These are phyloP conservation scores for Stramonita haemastoma DNA, from an alignment of 2,888 invertebrate species.

Conservation along the genomic window DNA sequence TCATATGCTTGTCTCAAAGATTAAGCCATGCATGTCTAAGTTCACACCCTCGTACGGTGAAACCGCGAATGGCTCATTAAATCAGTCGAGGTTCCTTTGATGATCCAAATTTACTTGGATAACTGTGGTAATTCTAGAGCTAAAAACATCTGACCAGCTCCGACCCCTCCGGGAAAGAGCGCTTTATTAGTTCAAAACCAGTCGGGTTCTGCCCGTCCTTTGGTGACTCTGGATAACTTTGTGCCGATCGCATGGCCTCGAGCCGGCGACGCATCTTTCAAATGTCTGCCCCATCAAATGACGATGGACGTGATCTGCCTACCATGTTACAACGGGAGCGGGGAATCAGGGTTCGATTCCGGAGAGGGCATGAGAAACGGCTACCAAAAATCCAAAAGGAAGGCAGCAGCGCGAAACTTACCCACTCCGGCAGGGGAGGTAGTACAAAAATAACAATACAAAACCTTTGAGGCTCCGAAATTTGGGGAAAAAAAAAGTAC, in stretches of 20 bases:
- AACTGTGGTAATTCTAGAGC: background rate
- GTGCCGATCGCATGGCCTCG: conserved; percentile 75
- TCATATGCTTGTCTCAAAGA: too few species aligned
- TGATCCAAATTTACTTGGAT: background rate
- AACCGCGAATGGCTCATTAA: too few species aligned
- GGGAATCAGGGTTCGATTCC: conserved; percentile 82
- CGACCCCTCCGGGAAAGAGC: background rate
- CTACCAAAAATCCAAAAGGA: conserved; percentile 84
- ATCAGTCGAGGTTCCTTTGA: background rate
- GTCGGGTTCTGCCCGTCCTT: background rate
- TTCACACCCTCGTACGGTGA: too few species aligned
- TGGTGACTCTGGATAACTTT: conserved; percentile 76
- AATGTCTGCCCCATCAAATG: conserved; percentile 82
- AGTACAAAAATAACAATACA: too few species aligned
- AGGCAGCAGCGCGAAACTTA: conserved; percentile 83
- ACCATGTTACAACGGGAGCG: conserved; percentile 85
- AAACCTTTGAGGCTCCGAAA: too few species aligned
- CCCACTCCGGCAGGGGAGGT: conserved; percentile 75
- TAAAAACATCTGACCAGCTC: background rate
- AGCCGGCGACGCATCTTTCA: background rate
- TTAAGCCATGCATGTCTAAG: too few species aligned
- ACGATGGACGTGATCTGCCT: conserved; percentile 83
- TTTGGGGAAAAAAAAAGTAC: conserved; percentile 63
- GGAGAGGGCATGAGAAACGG: conserved; percentile 82
- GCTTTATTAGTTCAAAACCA: background rate